Evolutionary conservation across 1,140 invertebrate genomes (phyloP).

Genomic region (Lasioglossum albipes): DNA sequence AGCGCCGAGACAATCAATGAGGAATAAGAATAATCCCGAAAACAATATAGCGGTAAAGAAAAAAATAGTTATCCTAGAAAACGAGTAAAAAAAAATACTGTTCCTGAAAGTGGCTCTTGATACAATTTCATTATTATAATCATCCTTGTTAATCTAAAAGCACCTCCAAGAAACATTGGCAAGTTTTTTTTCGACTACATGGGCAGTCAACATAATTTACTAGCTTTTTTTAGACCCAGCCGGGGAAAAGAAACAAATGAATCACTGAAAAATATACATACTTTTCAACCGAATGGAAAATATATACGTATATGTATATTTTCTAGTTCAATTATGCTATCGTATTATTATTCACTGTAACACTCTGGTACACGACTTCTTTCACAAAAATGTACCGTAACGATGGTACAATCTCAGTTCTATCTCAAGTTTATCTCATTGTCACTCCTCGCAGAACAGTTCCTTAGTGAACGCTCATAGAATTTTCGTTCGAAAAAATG

Average conservation of each 20-base stretch:
- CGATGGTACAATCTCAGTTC: no score
- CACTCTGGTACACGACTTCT: slow-evolving; percentile 5
- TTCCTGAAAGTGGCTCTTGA: neutral
- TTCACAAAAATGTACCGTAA: neutral
- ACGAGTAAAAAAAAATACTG: neutral
- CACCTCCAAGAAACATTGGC: neutral
- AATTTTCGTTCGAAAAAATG: neutral
- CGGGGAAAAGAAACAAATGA: neutral
- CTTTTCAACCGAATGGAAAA: neutral
- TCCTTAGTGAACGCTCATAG: neutral
- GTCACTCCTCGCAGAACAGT: neutral
- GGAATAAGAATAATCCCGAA: no score
- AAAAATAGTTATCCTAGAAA: neutral
- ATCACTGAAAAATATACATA: neutral
- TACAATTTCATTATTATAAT: neutral
- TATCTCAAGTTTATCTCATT: neutral
- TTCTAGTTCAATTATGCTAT: slow-evolving; percentile 16
- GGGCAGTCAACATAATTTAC: neutral
- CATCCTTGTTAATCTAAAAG: neutral
- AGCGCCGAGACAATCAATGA: neutral
- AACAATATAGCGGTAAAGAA: no score
- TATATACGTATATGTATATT: neutral
- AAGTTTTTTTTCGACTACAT: neutral
- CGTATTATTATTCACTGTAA: slow-evolving; percentile 9
- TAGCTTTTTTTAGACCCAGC: no score